These are phyloP conservation scores for Macrochelys suwanniensis DNA, from an alignment of 2,797 vertebrate species.

Conservation along the genomic window DNA sequence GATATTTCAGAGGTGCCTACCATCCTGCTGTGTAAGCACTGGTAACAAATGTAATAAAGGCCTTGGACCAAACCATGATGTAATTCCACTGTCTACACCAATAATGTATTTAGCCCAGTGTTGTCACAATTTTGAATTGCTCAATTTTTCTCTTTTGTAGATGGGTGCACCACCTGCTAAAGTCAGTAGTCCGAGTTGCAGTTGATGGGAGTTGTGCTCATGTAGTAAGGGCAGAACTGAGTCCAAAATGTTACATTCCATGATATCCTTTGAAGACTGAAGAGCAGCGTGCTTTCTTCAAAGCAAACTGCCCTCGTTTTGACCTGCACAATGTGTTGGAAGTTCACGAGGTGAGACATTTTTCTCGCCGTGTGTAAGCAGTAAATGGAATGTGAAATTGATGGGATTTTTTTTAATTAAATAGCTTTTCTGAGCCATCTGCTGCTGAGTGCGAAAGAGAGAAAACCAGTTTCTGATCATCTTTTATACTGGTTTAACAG, in stretches of 20 bases:
- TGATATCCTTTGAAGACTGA: background rate
- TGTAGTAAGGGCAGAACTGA: background rate
- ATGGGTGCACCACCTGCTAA: background rate
- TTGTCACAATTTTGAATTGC: background rate
- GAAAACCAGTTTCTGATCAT: slow-evolving; percentile 18
- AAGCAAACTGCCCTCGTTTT: background rate
- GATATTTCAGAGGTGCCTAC: accelerated
- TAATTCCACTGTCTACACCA: background rate
- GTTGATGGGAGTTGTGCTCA: accelerated
- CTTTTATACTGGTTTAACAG: slow-evolving; percentile 8
- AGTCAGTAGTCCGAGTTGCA: accelerated
- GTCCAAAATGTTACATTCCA: background rate
- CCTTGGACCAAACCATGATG: background rate
- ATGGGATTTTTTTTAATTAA: slow-evolving; percentile 39
- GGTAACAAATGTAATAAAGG: background rate
- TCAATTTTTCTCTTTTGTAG: background rate
- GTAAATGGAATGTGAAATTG: slow-evolving; percentile 49
- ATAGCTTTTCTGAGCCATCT: slow-evolving; percentile 43
- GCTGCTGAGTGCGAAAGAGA: slow-evolving; percentile 24
- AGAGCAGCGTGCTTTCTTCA: background rate
- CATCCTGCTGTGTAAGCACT: background rate
- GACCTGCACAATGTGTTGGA: background rate
- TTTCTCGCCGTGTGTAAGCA: slow-evolving; percentile 15
- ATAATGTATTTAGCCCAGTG: background rate
- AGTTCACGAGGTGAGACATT: slow-evolving; percentile 14